A percentile compares a stretch with the other conserved stretches of the same genome.
Evolutionary conservation across 2,797 vertebrate genomes (phyloP).

Genomic region (Pantherophis alleghaniensis): DNA sequence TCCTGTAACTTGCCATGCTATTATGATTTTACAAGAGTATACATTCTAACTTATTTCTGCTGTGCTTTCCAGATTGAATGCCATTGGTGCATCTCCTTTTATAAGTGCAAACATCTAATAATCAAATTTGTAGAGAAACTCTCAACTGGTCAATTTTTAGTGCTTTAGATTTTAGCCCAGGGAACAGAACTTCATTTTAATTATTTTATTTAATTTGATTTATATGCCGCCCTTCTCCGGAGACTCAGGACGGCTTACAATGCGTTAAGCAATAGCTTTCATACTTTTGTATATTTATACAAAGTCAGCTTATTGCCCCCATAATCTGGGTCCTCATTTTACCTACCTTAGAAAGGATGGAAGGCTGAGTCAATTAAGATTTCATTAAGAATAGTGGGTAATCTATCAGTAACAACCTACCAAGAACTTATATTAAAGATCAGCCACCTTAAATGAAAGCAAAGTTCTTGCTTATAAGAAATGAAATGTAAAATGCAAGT

Average conservation of each 20-base stretch:
- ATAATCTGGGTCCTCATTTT: too few species aligned
- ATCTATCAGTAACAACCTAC: background rate
- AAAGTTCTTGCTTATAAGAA: background rate
- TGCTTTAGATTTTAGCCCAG: background rate
- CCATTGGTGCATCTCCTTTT: background rate
- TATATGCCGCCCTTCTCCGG: too few species aligned
- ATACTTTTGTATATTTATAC: too few species aligned
- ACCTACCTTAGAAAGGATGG: too few species aligned
- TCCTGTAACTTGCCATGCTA: background rate
- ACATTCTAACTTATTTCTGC: background rate
- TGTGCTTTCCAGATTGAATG: background rate
- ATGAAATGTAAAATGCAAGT: background rate
- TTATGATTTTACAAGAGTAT: background rate
- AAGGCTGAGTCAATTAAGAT: background rate
- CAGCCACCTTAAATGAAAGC: conserved; percentile 11
- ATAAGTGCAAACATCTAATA: background rate
- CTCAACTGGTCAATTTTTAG: background rate
- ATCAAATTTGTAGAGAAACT: background rate
- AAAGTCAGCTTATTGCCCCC: too few species aligned
- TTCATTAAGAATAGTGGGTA: background rate
- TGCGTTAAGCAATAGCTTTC: too few species aligned
- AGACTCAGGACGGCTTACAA: too few species aligned
- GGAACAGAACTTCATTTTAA: background rate
- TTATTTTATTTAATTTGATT: too few species aligned
- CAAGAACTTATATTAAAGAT: background rate